Percentiles rank a stretch among this genome's conserved stretches.
Evolutionary conservation across 2,113 vertebrate species (phyloP).

Genomic region (Pseudorectes ferrugineus): DNA sequence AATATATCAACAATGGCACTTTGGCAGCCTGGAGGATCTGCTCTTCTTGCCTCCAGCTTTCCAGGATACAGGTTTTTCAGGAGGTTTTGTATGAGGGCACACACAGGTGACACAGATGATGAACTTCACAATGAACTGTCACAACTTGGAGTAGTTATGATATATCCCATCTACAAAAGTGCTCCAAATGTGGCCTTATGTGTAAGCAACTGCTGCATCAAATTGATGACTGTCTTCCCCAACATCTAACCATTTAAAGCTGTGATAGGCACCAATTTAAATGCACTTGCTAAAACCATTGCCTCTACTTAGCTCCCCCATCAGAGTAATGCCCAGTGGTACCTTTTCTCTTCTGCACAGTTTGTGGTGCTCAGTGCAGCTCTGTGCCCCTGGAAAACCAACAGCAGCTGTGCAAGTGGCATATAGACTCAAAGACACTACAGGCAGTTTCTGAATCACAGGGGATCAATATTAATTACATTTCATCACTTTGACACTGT

Average conservation of each 20-base stretch:
- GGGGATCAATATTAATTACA: constrained; percentile 24
- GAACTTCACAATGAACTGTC: not conserved
- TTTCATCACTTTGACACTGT: not conserved
- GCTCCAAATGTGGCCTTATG: not conserved
- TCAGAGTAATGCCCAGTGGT: not conserved
- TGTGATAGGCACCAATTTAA: not conserved
- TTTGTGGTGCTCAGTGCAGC: not conserved
- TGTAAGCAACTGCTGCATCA: not conserved
- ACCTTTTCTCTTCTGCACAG: not conserved
- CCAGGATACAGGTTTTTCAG: not conserved
- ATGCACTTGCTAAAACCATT: not conserved
- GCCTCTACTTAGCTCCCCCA: not conserved
- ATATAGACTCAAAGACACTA: not conserved
- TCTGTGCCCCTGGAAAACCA: not conserved
- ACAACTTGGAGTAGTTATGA: not conserved
- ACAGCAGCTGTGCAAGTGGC: not conserved
- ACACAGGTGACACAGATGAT: not conserved
- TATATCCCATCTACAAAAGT: not conserved
- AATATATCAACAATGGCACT: not conserved
- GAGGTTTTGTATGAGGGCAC: not conserved
- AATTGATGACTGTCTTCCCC: not conserved
- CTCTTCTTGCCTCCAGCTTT: not conserved
- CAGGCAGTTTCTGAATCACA: constrained; percentile 17
- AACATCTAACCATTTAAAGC: not conserved
- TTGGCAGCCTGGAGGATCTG: not conserved